Conservation (phyloP, 1,140 invertebrate genomes). For the Tribolium castaneum region DNA sequence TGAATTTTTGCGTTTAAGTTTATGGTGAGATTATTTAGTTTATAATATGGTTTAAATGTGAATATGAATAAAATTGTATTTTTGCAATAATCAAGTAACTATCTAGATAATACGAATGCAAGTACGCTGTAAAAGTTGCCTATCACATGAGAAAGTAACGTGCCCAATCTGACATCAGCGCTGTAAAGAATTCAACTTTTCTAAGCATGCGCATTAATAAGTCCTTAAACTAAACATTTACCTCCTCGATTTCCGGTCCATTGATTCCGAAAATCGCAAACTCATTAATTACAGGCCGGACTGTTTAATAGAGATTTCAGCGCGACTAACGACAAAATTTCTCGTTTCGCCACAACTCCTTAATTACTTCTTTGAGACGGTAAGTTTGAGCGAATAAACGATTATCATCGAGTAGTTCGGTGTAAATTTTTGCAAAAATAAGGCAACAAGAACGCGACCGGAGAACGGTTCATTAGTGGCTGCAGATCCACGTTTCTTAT, state of each 20-base stretch:
- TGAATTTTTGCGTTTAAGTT: too few species aligned
- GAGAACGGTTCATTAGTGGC: conserved; percentile 2
- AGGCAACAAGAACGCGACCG: not conserved
- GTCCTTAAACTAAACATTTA: too few species aligned
- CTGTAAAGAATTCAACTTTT: too few species aligned
- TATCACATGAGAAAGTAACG: too few species aligned
- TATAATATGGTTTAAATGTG: too few species aligned
- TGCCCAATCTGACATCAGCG: too few species aligned
- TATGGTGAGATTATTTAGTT: too few species aligned
- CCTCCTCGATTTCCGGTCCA: conserved; percentile 43
- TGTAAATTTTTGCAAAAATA: not conserved
- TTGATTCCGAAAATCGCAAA: conserved; percentile 42
- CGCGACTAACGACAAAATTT: conserved; percentile 37
- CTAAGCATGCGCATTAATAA: too few species aligned
- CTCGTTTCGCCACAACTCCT: conserved; percentile 29
- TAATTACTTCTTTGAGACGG: conserved; percentile 35
- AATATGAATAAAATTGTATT: too few species aligned
- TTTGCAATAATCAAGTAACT: too few species aligned
- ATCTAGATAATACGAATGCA: too few species aligned
- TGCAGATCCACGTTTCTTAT: not conserved
- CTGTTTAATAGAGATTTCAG: conserved; percentile 42
- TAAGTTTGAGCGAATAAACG: conserved; percentile 22
- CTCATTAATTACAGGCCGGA: conserved; percentile 38
- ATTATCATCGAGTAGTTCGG: not conserved
- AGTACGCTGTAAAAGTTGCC: too few species aligned